Evolutionary conservation across 92 coral and sea anemone species (phyloP), one percentile per base, ranked within the genome.

Genomic region (Muricea muricata): DNA sequence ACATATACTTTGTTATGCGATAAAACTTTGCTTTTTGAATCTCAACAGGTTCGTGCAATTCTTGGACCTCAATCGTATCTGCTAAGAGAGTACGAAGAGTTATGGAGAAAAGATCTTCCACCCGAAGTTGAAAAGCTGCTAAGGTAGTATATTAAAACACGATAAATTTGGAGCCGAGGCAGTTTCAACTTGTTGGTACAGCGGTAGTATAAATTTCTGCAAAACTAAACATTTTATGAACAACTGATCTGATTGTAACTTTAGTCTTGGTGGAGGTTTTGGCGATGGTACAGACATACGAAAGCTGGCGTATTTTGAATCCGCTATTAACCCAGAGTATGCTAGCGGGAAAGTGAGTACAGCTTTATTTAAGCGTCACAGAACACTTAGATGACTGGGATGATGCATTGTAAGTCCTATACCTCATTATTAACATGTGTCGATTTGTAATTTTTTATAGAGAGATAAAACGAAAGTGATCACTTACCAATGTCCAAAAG

Each of bases 41-140:
- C n/a, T n/a, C n/a, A n/a, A n/a, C 54, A 93, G 97, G 97, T 93
- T 11, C 93, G 97, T 23, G 89, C 96, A 15, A 93, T 96, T 2
- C 87, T 96, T 94, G 99, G 99, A 0, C 97, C 99, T 17, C 99
- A 96, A 78, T 85, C 99, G 23, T 96, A 96, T 82, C 72, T 96
- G 42, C 81, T 96, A 80, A 92, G 84, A 32, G 97, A 93, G n/a
- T 88, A 88, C 54, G 99, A 96, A 26, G 97, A 93, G 80, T 89
- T 88, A 58, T 95, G 97, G 97, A 78, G 58, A 23, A 95, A 95
- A 67, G 95, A 91, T 32, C 90, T 95, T 17, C 87, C 87, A 6
- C 90, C 90, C 17, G 92, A 93, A 63, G 95, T 93, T 52, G 98
- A 95, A 77, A 69, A 81, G 31, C 89, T 95, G 45, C 88, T 95